Percentiles rank a stretch among this genome's conserved stretches.
Evolutionary conservation across 2,113 vertebrate species (phyloP).

Genomic region (Peromyscus californicus): DNA sequence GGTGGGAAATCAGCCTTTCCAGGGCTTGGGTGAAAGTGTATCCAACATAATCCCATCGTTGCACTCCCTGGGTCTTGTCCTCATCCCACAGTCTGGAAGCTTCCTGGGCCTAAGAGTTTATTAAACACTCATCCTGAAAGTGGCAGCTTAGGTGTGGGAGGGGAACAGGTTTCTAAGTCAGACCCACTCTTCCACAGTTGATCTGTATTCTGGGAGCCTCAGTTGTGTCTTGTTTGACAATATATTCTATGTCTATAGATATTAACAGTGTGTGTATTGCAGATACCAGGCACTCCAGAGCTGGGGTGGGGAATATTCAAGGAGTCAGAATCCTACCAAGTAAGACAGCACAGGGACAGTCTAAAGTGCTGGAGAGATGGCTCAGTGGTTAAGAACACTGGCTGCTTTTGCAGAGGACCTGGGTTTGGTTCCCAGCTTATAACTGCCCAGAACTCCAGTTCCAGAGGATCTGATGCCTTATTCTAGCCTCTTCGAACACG

Average conservation of each 20-base stretch:
- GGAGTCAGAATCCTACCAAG: neutral
- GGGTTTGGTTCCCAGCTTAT: neutral
- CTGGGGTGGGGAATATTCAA: slow-evolving; percentile 5
- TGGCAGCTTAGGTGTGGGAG: neutral
- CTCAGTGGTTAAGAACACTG: neutral
- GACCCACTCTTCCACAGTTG: neutral
- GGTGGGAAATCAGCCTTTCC: neutral
- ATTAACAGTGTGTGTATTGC: neutral
- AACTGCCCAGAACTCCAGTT: neutral
- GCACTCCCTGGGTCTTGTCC: neutral
- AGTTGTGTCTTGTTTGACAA: neutral
- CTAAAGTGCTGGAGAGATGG: neutral
- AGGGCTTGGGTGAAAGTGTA: neutral
- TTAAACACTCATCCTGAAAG: neutral
- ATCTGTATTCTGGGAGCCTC: neutral
- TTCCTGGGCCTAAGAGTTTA: neutral
- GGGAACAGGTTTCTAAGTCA: slow-evolving; percentile 19
- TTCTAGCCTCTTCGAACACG: neutral
- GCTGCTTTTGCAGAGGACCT: neutral
- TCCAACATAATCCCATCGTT: neutral
- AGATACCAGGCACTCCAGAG: neutral
- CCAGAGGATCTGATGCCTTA: neutral
- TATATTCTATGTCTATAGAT: neutral
- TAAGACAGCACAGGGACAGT: neutral
- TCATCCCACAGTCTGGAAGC: neutral